A percentile compares a stretch with the other conserved stretches of the same genome.
phyloP scores from a whole-genome alignment of 2,888 invertebrate genomes.

The Idaea aversata region DNA sequence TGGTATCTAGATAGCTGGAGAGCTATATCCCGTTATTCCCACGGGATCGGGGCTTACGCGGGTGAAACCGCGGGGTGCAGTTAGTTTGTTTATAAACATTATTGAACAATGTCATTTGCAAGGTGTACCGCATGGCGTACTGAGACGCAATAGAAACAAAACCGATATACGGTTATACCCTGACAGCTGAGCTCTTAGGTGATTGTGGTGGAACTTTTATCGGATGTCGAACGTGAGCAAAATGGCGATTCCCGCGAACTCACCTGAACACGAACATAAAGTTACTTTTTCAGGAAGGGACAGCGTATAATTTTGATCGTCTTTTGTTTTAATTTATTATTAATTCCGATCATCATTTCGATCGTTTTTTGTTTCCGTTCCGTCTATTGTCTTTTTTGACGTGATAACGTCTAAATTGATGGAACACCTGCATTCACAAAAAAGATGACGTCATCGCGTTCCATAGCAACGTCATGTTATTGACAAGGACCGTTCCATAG shows the following conservation, averaged over 20 bases:
- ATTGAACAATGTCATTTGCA: conserved; percentile 20
- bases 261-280: conserved; percentile 58
- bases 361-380: no score
- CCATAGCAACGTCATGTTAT: no score
- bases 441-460: no score
- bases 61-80: neutral
- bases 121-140: conserved; percentile 45
- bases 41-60: no score
- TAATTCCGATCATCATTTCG: no score
- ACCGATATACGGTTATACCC: conserved; percentile 78
- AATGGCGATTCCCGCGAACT: conserved; percentile 75
- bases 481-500: no score
- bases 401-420: no score
- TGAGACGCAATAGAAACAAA: conserved; percentile 66
- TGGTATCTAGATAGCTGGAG: no score
- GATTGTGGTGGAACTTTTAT: conserved; percentile 81
- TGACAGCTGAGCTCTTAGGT: conserved; percentile 81
- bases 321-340: no score
- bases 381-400: no score
- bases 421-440: no score
- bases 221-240: conserved; percentile 79
- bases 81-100: neutral
- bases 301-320: neutral
- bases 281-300: neutral
- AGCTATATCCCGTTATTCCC: no score